Conservation (phyloP, 1,140 invertebrate species). For the Zaprionus africanus region DNA sequence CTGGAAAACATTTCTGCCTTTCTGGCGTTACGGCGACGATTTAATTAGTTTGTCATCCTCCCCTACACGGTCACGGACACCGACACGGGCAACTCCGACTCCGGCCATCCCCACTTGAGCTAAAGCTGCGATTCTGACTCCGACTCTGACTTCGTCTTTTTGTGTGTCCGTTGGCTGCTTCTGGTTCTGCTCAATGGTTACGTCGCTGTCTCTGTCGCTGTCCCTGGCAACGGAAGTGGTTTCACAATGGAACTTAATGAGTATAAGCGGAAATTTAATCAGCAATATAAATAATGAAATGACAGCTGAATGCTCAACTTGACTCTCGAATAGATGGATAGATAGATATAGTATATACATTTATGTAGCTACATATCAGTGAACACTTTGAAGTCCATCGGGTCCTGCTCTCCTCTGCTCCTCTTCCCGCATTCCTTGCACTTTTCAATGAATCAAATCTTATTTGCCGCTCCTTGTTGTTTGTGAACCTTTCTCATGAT, state of each 20-base stretch:
- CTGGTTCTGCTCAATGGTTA: not conserved
- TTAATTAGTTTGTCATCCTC: conserved; percentile 80
- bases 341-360: conserved; percentile 30
- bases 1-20: conserved; percentile 56
- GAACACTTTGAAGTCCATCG: not conserved
- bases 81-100: conserved; percentile 8
- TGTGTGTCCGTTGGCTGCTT: conserved; percentile 1
- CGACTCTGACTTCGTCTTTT: conserved; percentile 3
- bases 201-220: not conserved
- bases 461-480: conserved; percentile 67
- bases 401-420: not conserved
- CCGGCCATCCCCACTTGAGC: not conserved
- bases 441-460: conserved; percentile 68
- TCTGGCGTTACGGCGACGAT: conserved; percentile 63
- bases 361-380: not conserved
- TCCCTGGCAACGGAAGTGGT: conserved; percentile 67
- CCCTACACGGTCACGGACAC: conserved; percentile 36
- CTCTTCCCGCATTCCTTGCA: not conserved
- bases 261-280: conserved; percentile 82
- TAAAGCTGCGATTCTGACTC: not conserved
- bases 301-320: conserved; percentile 71
- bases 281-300: conserved; percentile 83
- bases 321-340: conserved; percentile 22
- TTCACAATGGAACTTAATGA: conserved; percentile 81
- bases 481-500: conserved; percentile 43